Conservation (phyloP, 2,797 vertebrate genomes). For the Tiaroga cobitis region DNA sequence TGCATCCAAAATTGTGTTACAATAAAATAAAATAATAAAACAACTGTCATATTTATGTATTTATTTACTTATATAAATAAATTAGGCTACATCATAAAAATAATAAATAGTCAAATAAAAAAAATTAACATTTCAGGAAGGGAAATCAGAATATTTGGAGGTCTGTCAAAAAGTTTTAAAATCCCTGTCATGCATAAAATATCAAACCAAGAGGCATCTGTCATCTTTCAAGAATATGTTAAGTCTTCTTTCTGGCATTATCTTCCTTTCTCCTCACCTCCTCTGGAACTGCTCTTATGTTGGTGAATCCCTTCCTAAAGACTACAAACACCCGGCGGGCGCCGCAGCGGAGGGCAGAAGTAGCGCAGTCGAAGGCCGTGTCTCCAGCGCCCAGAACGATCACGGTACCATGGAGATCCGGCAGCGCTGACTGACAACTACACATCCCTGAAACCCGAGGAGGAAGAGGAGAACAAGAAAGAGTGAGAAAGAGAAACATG, state of each 20-base stretch:
- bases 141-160: neutral
- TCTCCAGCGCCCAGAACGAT: conserved; percentile 94
- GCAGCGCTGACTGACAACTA: conserved; percentile 83
- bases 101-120: neutral
- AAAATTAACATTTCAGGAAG: too few species aligned
- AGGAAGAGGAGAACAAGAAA: conserved; percentile 31
- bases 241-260: neutral
- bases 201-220: neutral
- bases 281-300: conserved; percentile 93
- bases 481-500: conserved; percentile 41
- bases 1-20: too few species aligned
- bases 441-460: conserved; percentile 84
- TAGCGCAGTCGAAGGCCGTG: conserved; percentile 96
- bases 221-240: neutral
- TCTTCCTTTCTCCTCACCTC: conserved; percentile 80
- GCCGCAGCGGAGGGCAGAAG: conserved; percentile 92
- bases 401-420: conserved; percentile 83
- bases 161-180: neutral
- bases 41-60: neutral
- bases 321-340: conserved; percentile 88
- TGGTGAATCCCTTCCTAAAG: conserved; percentile 94
- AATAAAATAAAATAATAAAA: neutral
- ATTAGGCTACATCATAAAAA: neutral
- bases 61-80: neutral
- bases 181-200: neutral